These are phyloP conservation scores for Reinhardtius hippoglossoides DNA, from an alignment of 2,113 vertebrate genomes.

Conservation along the genomic window DNA sequence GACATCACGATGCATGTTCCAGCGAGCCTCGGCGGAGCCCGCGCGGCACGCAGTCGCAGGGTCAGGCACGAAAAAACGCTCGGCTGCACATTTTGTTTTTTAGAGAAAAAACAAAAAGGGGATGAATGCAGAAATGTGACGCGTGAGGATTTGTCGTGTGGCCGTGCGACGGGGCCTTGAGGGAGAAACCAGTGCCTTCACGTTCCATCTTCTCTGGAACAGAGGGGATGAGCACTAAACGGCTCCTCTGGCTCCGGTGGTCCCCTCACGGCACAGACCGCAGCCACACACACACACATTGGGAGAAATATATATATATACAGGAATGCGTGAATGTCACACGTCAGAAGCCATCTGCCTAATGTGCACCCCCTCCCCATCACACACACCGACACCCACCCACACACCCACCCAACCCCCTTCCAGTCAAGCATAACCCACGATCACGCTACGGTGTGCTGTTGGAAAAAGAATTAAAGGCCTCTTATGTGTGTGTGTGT, in stretches of 20 bases:
- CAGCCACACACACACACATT: slow-evolving; percentile 23
- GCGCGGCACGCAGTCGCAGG: slow-evolving; percentile 11
- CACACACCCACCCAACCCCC: slow-evolving; percentile 62
- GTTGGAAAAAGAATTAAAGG: slow-evolving; percentile 59
- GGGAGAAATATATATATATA: slow-evolving; percentile 1
- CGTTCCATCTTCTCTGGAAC: slow-evolving; percentile 9
- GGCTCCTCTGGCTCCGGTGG: slow-evolving; percentile 42
- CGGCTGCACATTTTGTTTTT: not conserved
- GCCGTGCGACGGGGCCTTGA: not conserved
- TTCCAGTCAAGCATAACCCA: slow-evolving; percentile 58
- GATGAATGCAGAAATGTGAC: slow-evolving; percentile 10
- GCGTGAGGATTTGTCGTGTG: not conserved
- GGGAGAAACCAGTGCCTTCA: slow-evolving; percentile 22
- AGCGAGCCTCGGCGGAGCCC: slow-evolving; percentile 42
- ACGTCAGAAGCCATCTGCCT: slow-evolving; percentile 62
- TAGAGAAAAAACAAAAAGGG: not conserved
- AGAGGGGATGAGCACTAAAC: slow-evolving; percentile 47
- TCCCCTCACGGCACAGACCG: slow-evolving; percentile 12
- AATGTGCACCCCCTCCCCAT: slow-evolving; percentile 53
- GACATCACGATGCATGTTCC: slow-evolving; percentile 77
- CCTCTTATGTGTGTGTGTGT: slow-evolving; percentile 48
- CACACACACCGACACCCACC: slow-evolving; percentile 21
- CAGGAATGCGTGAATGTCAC: slow-evolving; percentile 46
- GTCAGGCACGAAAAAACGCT: slow-evolving; percentile 7
- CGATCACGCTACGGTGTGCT: slow-evolving; percentile 58